Percentiles rank a stretch among this genome's conserved stretches.
These are phyloP conservation scores for Acholoe squamosa DNA, from an alignment of 2,888 invertebrate genomes.

Conservation along the genomic window DNA sequence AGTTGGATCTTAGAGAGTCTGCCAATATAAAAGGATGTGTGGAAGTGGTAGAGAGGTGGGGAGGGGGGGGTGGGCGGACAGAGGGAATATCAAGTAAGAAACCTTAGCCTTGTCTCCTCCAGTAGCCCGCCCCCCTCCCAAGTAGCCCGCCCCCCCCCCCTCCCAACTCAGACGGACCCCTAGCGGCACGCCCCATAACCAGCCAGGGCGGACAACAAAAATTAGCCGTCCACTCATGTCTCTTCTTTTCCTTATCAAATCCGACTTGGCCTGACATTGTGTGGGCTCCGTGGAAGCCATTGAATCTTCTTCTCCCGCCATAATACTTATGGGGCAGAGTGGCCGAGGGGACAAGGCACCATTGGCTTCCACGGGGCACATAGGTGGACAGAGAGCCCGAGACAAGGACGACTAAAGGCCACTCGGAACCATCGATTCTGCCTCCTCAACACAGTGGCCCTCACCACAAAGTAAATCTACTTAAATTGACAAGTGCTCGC, in stretches of 20 bases:
- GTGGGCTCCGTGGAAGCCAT: slow-evolving; percentile 15
- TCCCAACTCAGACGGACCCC: neutral
- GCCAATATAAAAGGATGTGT: too few species aligned
- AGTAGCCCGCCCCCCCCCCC: too few species aligned
- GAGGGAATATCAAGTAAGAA: slow-evolving; percentile 49
- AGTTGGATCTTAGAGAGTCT: too few species aligned
- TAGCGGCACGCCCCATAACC: neutral
- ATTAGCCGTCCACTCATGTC: slow-evolving; percentile 48
- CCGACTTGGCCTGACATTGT: slow-evolving; percentile 41
- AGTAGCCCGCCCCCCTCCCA: too few species aligned
- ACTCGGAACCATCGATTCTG: slow-evolving; percentile 29
- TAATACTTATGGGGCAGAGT: slow-evolving; percentile 21
- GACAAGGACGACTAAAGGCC: slow-evolving; percentile 1
- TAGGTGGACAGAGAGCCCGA: neutral
- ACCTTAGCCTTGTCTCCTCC: slow-evolving; percentile 34
- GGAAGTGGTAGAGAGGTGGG: neutral
- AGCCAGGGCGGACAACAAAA: slow-evolving; percentile 31
- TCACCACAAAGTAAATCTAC: slow-evolving; percentile 49
- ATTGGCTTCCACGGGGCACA: neutral
- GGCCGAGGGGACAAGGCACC: neutral
- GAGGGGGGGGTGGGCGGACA: neutral
- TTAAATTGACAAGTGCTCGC: slow-evolving; percentile 52
- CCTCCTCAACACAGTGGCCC: slow-evolving; percentile 2
- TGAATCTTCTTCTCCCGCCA: neutral
- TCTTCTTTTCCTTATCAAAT: slow-evolving; percentile 53